A percentile compares a stretch with the other conserved stretches of the same genome.
These are phyloP conservation scores for Tringa solitaria DNA, from an alignment of 2,113 vertebrate genomes.

Conservation along the genomic window DNA sequence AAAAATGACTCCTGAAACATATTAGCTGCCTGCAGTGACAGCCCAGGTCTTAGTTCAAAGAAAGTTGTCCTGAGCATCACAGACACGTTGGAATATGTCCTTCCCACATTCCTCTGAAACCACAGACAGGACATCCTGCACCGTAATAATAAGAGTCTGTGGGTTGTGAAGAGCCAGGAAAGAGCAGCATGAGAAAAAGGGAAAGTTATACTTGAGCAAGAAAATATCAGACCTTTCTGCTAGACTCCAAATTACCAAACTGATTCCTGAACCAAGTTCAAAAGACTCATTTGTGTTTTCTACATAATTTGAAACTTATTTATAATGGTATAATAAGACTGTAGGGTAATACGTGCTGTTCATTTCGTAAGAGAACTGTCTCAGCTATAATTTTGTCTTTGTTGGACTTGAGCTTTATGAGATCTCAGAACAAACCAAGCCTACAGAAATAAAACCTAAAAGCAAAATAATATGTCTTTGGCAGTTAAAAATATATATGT, in stretches of 20 bases:
- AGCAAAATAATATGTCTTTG: background rate
- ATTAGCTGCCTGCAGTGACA: background rate
- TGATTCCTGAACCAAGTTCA: background rate
- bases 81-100: background rate
- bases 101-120: constrained; percentile 17
- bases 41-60: background rate
- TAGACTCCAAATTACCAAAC: background rate
- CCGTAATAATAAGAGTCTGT: background rate
- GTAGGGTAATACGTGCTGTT: background rate
- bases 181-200: background rate
- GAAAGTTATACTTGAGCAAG: background rate
- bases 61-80: constrained; percentile 8
- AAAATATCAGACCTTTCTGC: background rate
- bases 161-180: background rate
- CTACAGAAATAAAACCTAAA: background rate
- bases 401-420: background rate
- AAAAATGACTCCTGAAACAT: background rate
- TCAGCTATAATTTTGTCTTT: background rate
- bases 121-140: background rate
- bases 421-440: background rate
- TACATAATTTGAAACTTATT: background rate
- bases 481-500: background rate
- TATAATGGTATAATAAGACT: background rate
- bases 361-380: background rate
- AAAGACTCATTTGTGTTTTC: background rate